These are phyloP conservation scores for Thymelicus sylvestris DNA, from an alignment of 2,888 invertebrate species.

Conservation along the genomic window DNA sequence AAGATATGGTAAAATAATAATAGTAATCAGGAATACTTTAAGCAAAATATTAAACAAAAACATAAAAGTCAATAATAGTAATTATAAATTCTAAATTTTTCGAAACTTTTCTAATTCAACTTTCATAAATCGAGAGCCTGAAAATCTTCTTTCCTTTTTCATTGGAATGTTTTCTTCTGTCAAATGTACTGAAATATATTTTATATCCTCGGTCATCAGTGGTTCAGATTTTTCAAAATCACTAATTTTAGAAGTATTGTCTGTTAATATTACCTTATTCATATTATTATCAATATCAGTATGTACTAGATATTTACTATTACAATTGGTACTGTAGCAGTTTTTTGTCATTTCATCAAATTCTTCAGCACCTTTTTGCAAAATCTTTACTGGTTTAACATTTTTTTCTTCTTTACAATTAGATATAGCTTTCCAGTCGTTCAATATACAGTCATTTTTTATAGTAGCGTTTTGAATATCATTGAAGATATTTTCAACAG, in stretches of 20 bases:
- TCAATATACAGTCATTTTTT: not conserved
- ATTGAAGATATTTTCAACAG: conserved; percentile 39
- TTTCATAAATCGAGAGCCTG: conserved; percentile 30
- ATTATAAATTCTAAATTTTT: conserved; percentile 18
- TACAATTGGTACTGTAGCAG: not conserved
- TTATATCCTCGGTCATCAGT: not conserved
- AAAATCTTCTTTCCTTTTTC: conserved; percentile 36
- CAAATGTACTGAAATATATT: not conserved
- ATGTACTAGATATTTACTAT: not conserved
- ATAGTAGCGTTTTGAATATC: conserved; percentile 19
- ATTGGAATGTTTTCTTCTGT: not conserved
- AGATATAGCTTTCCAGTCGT: not conserved
- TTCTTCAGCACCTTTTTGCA: conserved; percentile 15
- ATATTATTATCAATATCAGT: not conserved
- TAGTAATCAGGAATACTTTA: too few species aligned
- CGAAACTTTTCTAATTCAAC: conserved; percentile 29
- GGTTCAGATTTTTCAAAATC: not conserved
- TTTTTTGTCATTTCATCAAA: conserved; percentile 15
- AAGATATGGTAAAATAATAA: too few species aligned
- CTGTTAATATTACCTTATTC: not conserved
- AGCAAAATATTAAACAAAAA: too few species aligned
- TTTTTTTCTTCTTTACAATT: not conserved
- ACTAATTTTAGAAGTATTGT: not conserved
- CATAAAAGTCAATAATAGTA: too few species aligned
- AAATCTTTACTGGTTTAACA: conserved; percentile 15